Percentiles rank a stretch among this genome's conserved stretches.
phyloP scores from a whole-genome alignment of 2,113 vertebrate species.

The Falco punctatus region DNA sequence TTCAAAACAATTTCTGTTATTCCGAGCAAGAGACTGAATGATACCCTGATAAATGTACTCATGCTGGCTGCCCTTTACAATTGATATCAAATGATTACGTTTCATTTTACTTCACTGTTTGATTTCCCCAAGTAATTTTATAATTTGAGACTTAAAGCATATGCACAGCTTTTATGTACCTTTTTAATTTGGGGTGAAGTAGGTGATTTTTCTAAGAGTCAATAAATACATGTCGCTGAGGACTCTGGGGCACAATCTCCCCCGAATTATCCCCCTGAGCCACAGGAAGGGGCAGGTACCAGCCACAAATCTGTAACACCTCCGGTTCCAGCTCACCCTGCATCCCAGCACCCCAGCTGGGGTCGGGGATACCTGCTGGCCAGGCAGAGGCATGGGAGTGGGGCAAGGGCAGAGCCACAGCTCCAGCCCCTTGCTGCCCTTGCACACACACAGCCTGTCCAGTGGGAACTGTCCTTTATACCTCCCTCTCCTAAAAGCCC shows the following conservation, averaged over 20 bases:
- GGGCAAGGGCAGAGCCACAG: background rate
- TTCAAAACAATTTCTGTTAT: background rate
- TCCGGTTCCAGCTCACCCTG: background rate
- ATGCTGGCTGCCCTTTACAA: background rate
- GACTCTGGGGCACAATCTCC: background rate
- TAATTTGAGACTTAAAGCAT: background rate
- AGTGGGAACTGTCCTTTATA: background rate
- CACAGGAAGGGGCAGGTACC: background rate
- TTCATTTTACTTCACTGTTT: background rate
- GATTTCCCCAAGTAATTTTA: slow-evolving; percentile 30
- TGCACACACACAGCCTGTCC: background rate
- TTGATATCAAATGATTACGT: background rate
- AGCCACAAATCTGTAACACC: background rate
- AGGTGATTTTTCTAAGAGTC: slow-evolving; percentile 40
- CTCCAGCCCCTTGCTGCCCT: background rate
- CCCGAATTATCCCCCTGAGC: background rate
- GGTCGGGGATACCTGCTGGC: background rate
- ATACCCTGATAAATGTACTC: background rate
- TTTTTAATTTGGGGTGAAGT: slow-evolving; percentile 39
- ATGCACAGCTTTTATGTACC: background rate
- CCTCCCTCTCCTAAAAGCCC: background rate
- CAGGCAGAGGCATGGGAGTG: accelerated
- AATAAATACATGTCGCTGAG: background rate
- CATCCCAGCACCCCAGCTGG: background rate
- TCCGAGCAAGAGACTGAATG: background rate